phyloP scores from a whole-genome alignment of 2,888 invertebrate species.

The Smittia sp. region DNA sequence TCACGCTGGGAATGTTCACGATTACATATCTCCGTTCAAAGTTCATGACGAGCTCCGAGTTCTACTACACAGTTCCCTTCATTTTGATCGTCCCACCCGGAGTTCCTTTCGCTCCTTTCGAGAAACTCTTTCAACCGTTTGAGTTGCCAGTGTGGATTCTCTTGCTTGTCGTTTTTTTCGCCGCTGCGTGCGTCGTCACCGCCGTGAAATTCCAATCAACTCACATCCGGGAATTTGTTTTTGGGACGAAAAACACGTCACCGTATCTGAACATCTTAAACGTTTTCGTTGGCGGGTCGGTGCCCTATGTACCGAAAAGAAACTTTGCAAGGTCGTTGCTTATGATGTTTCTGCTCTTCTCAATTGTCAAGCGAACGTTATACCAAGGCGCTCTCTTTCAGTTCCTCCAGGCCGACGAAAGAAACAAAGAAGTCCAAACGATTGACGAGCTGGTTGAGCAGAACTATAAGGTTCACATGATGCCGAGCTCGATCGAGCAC shows the following conservation, averaged over 20 bases:
- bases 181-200: background rate
- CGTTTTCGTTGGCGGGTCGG: constrained; percentile 27
- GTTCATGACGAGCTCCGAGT: constrained; percentile 14
- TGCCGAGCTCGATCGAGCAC: constrained; percentile 16
- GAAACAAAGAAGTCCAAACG: background rate
- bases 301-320: background rate
- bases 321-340: constrained; percentile 29
- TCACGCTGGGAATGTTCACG: constrained; percentile 31
- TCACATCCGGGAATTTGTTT: constrained; percentile 13
- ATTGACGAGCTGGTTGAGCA: constrained; percentile 25
- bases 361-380: constrained; percentile 19
- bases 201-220: constrained; percentile 12
- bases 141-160: constrained; percentile 17
- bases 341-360: constrained; percentile 30
- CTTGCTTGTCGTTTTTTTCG: background rate
- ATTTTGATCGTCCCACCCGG: constrained; percentile 34
- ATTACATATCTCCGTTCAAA: constrained; percentile 5
- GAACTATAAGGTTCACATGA: constrained; percentile 3
- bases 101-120: background rate
- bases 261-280: constrained; percentile 21
- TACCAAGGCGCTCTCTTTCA: constrained; percentile 38
- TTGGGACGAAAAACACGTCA: constrained; percentile 11
- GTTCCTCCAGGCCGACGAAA: constrained; percentile 26
- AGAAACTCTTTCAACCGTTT: constrained; percentile 36
- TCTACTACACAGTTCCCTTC: constrained; percentile 24